phyloP scores from a whole-genome alignment of 2,797 vertebrate genomes.

The Myotis pilosus region DNA sequence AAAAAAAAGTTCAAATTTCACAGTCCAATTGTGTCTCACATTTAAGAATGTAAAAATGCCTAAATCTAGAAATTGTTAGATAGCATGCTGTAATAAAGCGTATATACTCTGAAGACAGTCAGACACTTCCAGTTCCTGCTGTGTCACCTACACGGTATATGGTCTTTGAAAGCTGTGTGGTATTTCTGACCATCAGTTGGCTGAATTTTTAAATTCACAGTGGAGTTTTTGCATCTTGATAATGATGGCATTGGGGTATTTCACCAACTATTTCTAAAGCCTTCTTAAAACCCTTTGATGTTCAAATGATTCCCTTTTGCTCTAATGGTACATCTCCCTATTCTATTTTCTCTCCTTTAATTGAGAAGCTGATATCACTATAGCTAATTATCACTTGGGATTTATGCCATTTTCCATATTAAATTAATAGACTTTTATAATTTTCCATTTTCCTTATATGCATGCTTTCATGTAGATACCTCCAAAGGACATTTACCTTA shows the following conservation, averaged over 20 bases:
- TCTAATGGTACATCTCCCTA: neutral
- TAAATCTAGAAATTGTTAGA: neutral
- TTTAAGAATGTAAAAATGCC: neutral
- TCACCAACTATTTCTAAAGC: neutral
- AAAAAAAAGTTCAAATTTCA: neutral
- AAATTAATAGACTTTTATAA: neutral
- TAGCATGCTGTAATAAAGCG: neutral
- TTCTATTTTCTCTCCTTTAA: neutral
- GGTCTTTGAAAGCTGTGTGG: neutral
- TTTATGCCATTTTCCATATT: neutral
- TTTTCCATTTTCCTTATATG: neutral
- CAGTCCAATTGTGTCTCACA: neutral
- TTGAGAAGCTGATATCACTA: neutral
- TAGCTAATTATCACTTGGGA: neutral
- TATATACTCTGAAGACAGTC: neutral
- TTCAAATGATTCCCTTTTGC: neutral
- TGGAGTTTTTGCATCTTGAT: neutral
- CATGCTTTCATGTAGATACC: neutral
- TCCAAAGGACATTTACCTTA: neutral
- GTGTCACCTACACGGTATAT: neutral
- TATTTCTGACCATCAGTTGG: neutral
- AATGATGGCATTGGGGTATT: neutral
- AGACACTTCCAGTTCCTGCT: neutral
- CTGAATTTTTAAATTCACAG: neutral
- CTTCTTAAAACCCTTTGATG: neutral